Base-by-base conservation (phyloP, 2,888 invertebrate species). In the Eupithecia subumbrata region DNA sequence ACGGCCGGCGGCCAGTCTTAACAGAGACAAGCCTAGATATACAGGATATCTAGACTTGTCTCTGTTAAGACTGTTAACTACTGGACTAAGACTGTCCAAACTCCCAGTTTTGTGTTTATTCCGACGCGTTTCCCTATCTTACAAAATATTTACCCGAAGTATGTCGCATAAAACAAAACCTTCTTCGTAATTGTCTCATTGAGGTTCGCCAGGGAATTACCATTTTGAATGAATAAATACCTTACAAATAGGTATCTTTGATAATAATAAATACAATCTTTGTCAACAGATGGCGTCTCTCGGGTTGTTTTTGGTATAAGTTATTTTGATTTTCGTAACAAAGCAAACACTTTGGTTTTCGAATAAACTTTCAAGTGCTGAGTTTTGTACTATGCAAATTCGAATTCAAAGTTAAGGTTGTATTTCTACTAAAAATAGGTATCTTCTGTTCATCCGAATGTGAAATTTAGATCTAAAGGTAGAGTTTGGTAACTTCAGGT, bases 341-440 rank as follows among this genome's bases (percentile, higher is more conserved):
- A 52, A 63, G 30, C 45, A 30, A 25, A 34, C 60, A 45, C 30
- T 75, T 75, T 56, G 69, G 69, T 66, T 76, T 72, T 72, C n/a
- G 16, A 18, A 45, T 14, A 40, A 75, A 73, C 69, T 72, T 72
- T 52, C 25, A 12, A 68, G 68, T 40, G 70, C 66, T 43, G 67
- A 56, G 56, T 56, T 70, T 71, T 71, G 70, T 74, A 67, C 71
- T 71, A 74, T 71, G 74, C 43, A 71, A 74, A 74, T 74, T 68
- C 18, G 70, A 70, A 30, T 34, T 16, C 43, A 70, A 72, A 72
- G 37, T 68, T 68, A 14, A 14, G 25, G 25, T 43, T 43, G 68
- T 68, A 68, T 68, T 68, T 68, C 18, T 25, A 45, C 22, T 67
- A 22, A 66, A 34, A 30, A 16, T 64, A 64, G 64, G n/a, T 67